Base-by-base conservation (phyloP, 2,888 invertebrate genomes). In the Psococerastis gibbosa region DNA sequence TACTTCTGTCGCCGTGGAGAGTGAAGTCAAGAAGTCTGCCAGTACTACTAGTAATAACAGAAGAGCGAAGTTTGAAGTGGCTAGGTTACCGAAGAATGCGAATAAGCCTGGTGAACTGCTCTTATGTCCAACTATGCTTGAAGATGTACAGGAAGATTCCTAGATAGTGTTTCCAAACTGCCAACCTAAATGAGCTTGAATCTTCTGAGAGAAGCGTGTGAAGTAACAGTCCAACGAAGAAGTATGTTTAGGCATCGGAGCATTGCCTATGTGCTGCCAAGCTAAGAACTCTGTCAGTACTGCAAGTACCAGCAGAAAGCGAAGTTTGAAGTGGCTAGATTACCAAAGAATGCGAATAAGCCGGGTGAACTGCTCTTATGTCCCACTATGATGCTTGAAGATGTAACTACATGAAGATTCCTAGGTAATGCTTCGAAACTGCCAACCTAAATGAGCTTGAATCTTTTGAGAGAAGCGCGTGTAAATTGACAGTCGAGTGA, bases 381-480 rank as follows among this genome's bases (percentile, higher is more conserved):
- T 38, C 38, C 38, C 20, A 20, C 20, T 5, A 38, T n/a, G n/a
- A n/a, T 13, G n/a, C 20, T 38, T 16, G 38, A 38, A 11, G 38
- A 38, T 27, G 27, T 27, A n/a, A n/a, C n/a, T n/a, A 9, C 27
- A 27, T 9, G 27, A 27, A 27, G 27, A 27, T 11, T 27, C 27
- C 27, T 27, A 27, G 27, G 27, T 27, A 9, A n/a, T n/a, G n/a
- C n/a, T n/a, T n/a, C n/a, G n/a, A n/a, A n/a, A n/a, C n/a, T n/a
- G n/a, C n/a, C n/a, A n/a, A n/a, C n/a, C n/a, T n/a, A n/a, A n/a
- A n/a, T n/a, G n/a, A n/a, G n/a, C n/a, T n/a, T n/a, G n/a, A n/a
- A n/a, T n/a, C n/a, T n/a, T n/a, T n/a, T n/a, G n/a, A n/a, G n/a
- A n/a, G n/a, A n/a, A n/a, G n/a, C n/a, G n/a, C n/a, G n/a, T n/a